Percentiles rank a stretch among this genome's conserved stretches.
Conservation (phyloP, 2,113 vertebrate genomes). For the Chionomys nivalis region DNA sequence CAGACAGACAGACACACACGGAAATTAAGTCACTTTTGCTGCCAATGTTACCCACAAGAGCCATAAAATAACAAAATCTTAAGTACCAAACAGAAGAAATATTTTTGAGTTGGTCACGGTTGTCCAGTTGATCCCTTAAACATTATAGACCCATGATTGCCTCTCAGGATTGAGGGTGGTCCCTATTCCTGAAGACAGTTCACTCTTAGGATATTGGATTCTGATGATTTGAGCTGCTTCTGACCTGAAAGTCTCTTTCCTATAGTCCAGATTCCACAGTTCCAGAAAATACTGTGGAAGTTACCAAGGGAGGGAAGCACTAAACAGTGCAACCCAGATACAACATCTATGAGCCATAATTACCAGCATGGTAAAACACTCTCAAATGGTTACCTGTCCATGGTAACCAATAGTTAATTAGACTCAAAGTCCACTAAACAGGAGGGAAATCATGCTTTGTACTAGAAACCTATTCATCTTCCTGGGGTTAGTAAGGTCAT, state of each 20-base stretch:
- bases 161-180: background rate
- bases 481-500: background rate
- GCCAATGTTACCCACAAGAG: background rate
- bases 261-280: too few species aligned
- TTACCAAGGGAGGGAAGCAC: background rate
- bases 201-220: background rate
- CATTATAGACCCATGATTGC: background rate
- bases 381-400: background rate
- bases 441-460: too few species aligned
- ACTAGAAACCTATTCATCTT: too few species aligned
- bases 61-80: background rate
- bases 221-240: too few species aligned
- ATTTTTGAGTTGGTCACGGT: background rate
- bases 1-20: background rate
- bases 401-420: too few species aligned
- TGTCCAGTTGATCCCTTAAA: background rate
- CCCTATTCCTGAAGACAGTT: background rate
- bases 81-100: background rate
- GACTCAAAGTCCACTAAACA: too few species aligned
- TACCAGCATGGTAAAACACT: background rate
- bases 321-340: background rate
- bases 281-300: background rate
- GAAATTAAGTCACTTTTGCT: background rate
- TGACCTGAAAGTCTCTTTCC: too few species aligned
- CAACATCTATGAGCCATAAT: background rate